These are phyloP conservation scores for Autographa gamma DNA, from an alignment of 2,888 invertebrate species.

Conservation along the genomic window DNA sequence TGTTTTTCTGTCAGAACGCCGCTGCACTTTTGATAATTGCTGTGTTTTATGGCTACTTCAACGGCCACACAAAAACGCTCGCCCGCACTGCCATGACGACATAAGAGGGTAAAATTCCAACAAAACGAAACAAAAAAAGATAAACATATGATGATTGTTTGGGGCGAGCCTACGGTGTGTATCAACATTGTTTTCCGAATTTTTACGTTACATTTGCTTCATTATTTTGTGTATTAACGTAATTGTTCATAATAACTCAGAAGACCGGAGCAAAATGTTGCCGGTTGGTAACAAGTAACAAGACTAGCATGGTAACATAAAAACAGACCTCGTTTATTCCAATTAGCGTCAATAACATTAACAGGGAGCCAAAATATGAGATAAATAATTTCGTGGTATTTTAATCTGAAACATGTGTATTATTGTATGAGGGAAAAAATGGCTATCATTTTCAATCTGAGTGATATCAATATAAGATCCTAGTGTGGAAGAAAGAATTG, in stretches of 20 bases:
- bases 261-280: neutral
- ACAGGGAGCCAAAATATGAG: neutral
- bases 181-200: constrained; percentile 9
- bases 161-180: constrained; percentile 18
- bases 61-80: constrained; percentile 44
- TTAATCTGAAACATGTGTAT: neutral
- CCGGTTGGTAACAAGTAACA: neutral
- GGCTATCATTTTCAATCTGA: neutral
- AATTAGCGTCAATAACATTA: neutral
- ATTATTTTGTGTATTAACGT: constrained; percentile 3
- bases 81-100: constrained; percentile 34
- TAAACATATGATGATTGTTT: constrained; percentile 38
- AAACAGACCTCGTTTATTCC: neutral
- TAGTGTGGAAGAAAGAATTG: neutral
- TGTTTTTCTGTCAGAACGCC: constrained; percentile 42
- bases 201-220: constrained; percentile 5
- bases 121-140: constrained; percentile 37
- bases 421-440: neutral
- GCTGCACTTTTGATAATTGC: constrained; percentile 58
- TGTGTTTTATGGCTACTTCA: constrained; percentile 56
- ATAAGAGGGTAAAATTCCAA: constrained; percentile 43
- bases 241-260: neutral
- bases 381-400: neutral
- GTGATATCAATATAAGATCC: no score
- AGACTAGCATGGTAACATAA: neutral